Evolutionary conservation across 2,113 vertebrate genomes (phyloP), one percentile per base, ranked within the genome.

Genomic region (Otolemur garnettii): DNA sequence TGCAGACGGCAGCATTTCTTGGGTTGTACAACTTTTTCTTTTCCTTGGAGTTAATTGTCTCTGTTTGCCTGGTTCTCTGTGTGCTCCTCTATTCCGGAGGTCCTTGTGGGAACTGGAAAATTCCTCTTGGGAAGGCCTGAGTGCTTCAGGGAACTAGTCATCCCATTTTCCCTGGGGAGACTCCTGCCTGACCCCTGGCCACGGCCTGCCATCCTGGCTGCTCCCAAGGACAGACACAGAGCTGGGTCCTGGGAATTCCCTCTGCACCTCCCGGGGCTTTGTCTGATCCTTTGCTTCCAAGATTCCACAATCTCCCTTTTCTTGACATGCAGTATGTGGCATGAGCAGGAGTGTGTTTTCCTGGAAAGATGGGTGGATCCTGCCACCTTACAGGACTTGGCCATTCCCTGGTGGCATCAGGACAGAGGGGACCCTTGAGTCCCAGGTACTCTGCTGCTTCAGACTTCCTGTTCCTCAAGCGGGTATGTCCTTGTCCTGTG

Each of bases 381-480:
- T 64, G 57, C 1, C 24, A 28, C 11, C 28, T 12, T 28, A 22
- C 21, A 1, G 45, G 33, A 30, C 71, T 18, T 33, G 19, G 14
- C 26, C 45, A 4, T 18, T 18, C 1, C 26, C 18, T 15, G 24
- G 35, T 26, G 59, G 50, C 38, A 57, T 42, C 71, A 55, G 55
- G 55, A 17, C 12, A 17, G 15, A 15, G 55, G 55, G 55, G 55
- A 55, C 15, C 55, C 55, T 55, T 3, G 12, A 55, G 55, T 55
- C 55, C 55, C 55, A 17, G 55, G n/a, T 45, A 9, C 85, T 33
- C 7, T 12, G 7, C 4, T 4, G 38, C 68, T 53, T 55, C 33
- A 12, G 33, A 71, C 2, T 33, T 5, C 12, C 7, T 2, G n/a
- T 18, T 30, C 53, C 66, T 7, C 0, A 1, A 21, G n/a, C 8